These are phyloP conservation scores for Mylabris phalerata DNA, from an alignment of 1,140 invertebrate species.

Conservation along the genomic window DNA sequence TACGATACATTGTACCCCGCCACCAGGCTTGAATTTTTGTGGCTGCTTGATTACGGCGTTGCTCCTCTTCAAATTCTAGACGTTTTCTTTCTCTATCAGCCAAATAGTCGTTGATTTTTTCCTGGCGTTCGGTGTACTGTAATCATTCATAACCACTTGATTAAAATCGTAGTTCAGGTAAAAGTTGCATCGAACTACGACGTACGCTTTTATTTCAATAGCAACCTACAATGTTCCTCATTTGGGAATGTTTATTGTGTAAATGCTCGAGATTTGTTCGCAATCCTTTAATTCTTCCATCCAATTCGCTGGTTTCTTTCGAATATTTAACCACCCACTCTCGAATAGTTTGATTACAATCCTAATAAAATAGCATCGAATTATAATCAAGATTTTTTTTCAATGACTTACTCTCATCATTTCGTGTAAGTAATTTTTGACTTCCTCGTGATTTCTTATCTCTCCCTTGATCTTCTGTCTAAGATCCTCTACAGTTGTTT, in stretches of 20 bases:
- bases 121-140: slow-evolving; percentile 19
- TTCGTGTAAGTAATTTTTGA: slow-evolving; percentile 19
- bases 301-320: slow-evolving; percentile 14
- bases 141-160: slow-evolving; percentile 3
- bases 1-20: slow-evolving; percentile 58
- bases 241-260: slow-evolving; percentile 5
- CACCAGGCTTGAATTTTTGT: slow-evolving; percentile 57
- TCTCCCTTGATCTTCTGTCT: slow-evolving; percentile 20
- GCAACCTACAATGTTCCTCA: slow-evolving; percentile 6
- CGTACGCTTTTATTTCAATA: too few species aligned
- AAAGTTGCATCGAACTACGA: too few species aligned
- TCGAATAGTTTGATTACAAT: slow-evolving; percentile 19
- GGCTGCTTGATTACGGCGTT: slow-evolving; percentile 7
- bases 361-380: slow-evolving; percentile 4
- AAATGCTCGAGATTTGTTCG: slow-evolving; percentile 12
- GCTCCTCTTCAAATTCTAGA: slow-evolving; percentile 15
- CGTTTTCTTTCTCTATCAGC: slow-evolving; percentile 21
- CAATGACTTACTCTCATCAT: too few species aligned
- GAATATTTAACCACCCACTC: slow-evolving; percentile 24
- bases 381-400: too few species aligned
- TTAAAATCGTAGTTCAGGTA: neutral
- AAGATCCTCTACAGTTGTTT: slow-evolving; percentile 6
- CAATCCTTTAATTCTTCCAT: slow-evolving; percentile 13
- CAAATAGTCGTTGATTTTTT: slow-evolving; percentile 25
- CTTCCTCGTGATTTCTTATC: slow-evolving; percentile 21